Evolutionary conservation across 2,113 vertebrate species (phyloP).

Genomic region (Corythornis cristatus): DNA sequence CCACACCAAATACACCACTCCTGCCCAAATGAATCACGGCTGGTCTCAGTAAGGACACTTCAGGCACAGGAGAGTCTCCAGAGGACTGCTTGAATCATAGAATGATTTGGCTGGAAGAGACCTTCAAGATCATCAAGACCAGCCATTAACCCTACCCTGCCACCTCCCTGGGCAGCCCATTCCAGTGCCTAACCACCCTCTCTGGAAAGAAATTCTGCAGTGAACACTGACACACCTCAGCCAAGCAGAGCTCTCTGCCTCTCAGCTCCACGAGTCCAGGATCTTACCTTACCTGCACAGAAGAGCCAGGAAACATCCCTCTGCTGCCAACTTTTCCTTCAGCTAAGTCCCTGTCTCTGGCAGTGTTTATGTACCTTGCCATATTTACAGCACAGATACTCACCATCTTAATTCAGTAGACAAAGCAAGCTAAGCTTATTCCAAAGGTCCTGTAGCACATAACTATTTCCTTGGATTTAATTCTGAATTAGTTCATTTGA

Average conservation of each 20-base stretch:
- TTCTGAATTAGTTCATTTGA: not conserved
- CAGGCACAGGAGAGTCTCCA: not conserved
- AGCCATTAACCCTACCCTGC: too few species aligned
- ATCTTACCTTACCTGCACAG: too few species aligned
- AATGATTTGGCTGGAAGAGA: too few species aligned
- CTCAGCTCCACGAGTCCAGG: not conserved
- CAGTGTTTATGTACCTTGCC: not conserved
- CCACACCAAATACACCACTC: fast-evolving
- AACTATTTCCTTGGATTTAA: not conserved
- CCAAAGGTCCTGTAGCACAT: not conserved
- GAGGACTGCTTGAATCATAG: not conserved
- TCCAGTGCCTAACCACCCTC: too few species aligned
- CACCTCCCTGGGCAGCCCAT: too few species aligned
- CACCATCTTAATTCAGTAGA: not conserved
- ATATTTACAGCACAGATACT: not conserved
- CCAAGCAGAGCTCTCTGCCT: too few species aligned
- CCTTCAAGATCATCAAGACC: too few species aligned
- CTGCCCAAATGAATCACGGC: not conserved
- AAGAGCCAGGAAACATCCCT: not conserved
- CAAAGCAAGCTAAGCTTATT: not conserved
- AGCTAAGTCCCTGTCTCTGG: not conserved
- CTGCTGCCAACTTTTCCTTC: not conserved
- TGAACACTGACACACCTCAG: too few species aligned
- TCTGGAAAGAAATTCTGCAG: too few species aligned
- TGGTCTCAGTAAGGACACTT: not conserved